These are phyloP conservation scores for Oegoconia quadripuncta DNA, from an alignment of 2,888 invertebrate species.

Conservation along the genomic window DNA sequence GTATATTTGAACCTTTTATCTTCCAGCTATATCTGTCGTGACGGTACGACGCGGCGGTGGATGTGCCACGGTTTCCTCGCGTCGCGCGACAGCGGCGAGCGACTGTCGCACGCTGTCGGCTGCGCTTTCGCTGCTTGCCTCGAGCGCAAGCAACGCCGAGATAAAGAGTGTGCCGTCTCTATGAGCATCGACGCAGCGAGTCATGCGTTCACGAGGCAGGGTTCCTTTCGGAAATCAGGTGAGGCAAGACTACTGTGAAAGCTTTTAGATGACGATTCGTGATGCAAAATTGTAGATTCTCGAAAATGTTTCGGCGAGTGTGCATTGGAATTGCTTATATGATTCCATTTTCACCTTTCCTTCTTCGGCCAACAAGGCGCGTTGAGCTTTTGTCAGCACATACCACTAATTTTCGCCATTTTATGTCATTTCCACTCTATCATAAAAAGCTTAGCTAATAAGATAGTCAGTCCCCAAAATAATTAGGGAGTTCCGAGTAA, in stretches of 20 bases:
- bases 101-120: constrained; percentile 98
- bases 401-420: too few species aligned
- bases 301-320: too few species aligned
- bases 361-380: too few species aligned
- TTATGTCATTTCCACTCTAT: too few species aligned
- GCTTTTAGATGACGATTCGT: too few species aligned
- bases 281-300: too few species aligned
- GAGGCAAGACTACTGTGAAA: constrained; percentile 12
- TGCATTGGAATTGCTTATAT: too few species aligned
- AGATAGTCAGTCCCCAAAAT: too few species aligned
- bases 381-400: too few species aligned
- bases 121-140: constrained; percentile 99
- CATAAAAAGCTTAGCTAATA: too few species aligned
- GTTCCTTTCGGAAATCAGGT: constrained; percentile 91
- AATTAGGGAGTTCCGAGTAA: too few species aligned
- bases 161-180: constrained; percentile 96
- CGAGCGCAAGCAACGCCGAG: constrained; percentile 97
- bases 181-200: constrained; percentile 95
- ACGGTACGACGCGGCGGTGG: constrained; percentile 99
- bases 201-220: constrained; percentile 94
- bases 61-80: constrained; percentile 99
- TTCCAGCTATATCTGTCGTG: constrained; percentile 97
- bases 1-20: background rate
- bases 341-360: too few species aligned
- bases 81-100: constrained; percentile 96